Evolutionary conservation across 2,113 vertebrate genomes (phyloP).

Genomic region (Ictalurus furcatus): DNA sequence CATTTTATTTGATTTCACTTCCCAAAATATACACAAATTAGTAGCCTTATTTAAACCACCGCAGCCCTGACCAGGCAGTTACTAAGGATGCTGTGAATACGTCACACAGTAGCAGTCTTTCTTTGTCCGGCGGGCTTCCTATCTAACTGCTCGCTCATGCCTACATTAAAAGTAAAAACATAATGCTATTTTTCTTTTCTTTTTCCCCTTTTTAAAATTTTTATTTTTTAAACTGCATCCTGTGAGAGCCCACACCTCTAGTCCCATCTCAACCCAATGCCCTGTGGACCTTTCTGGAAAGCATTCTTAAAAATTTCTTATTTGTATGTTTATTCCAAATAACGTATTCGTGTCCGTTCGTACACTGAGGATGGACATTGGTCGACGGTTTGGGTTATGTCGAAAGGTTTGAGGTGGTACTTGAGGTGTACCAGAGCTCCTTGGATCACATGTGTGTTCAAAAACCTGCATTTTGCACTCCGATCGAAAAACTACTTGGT

Average conservation of each 20-base stretch:
- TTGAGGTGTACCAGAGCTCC: background rate
- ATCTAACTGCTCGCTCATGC: background rate
- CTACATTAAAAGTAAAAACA: background rate
- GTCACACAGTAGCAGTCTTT: background rate
- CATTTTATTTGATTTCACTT: background rate
- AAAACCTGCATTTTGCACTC: background rate
- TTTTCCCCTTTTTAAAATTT: background rate
- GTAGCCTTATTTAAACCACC: background rate
- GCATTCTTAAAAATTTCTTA: background rate
- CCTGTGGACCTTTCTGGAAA: background rate
- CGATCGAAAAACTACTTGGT: background rate
- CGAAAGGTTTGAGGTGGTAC: background rate
- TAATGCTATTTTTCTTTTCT: background rate
- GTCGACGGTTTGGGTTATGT: background rate
- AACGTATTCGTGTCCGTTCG: background rate
- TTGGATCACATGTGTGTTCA: background rate
- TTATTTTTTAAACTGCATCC: background rate
- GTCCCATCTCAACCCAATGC: background rate
- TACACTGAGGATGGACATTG: background rate
- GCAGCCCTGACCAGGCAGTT: background rate
- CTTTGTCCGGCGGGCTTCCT: background rate
- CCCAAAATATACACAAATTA: background rate
- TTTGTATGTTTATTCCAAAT: background rate
- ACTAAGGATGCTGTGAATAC: background rate
- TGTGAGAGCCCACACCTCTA: background rate